These are phyloP conservation scores for Volucella inanis DNA, from an alignment of 2,888 invertebrate species.

Conservation along the genomic window DNA sequence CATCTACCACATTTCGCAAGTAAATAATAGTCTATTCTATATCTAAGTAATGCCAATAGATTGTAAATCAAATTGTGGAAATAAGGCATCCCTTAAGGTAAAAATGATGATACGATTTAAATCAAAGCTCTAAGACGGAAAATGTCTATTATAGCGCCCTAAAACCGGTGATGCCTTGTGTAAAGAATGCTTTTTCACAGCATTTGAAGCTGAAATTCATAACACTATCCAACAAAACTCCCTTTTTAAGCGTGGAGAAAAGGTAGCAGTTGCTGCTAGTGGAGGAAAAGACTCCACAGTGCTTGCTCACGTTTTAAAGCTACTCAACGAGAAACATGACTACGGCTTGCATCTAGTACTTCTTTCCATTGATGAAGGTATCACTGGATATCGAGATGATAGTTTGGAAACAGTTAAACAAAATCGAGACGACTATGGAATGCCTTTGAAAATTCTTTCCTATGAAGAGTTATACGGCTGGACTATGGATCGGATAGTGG, in stretches of 20 bases:
- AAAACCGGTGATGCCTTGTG: conserved; percentile 96
- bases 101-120: conserved; percentile 17
- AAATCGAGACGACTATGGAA: conserved; percentile 95
- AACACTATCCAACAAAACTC: conserved; percentile 92
- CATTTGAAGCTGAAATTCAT: conserved; percentile 97
- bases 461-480: conserved; percentile 99
- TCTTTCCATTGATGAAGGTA: conserved; percentile 99
- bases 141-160: conserved; percentile 87
- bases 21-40: conserved; percentile 11
- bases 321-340: conserved; percentile 93
- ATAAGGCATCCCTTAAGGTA: conserved; percentile 90
- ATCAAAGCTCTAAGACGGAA: conserved; percentile 1
- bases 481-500: conserved; percentile 99
- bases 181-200: conserved; percentile 96
- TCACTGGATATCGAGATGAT: conserved; percentile 97
- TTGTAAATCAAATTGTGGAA: conserved; percentile 89
- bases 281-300: conserved; percentile 99
- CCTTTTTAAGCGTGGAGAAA: conserved; percentile 92
- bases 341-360: conserved; percentile 95
- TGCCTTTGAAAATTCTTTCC: conserved; percentile 96
- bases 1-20: conserved; percentile 10
- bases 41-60: conserved; percentile 86
- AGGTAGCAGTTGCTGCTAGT: conserved; percentile 96
- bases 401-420: conserved; percentile 97
- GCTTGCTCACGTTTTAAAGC: conserved; percentile 95